Conservation (phyloP, 2,797 vertebrate genomes). For the Leuciscus waleckii region DNA sequence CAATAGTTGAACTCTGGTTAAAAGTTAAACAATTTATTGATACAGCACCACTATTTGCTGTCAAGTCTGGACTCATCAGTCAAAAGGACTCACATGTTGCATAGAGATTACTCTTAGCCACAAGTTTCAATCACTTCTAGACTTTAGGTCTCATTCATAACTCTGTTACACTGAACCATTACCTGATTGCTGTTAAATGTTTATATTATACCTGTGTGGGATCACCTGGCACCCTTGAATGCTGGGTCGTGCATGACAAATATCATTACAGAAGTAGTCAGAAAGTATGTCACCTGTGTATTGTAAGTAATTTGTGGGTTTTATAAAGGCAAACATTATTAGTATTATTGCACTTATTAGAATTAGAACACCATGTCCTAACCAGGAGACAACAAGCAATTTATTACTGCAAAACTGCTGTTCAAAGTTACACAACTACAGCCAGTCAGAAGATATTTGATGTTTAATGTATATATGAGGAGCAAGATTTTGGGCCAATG, state of each 20-base stretch:
- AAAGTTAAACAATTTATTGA: conserved; percentile 37
- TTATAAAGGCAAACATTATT: neutral
- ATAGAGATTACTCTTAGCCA: neutral
- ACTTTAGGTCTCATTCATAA: conserved; percentile 11
- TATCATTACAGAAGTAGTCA: neutral
- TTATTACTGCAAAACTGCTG: neutral
- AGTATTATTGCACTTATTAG: neutral
- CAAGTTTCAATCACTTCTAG: neutral
- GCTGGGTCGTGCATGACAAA: neutral
- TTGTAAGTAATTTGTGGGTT: neutral
- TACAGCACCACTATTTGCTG: neutral
- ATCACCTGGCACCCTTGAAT: neutral
- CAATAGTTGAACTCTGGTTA: conserved; percentile 18
- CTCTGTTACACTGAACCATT: neutral
- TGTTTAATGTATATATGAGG: neutral
- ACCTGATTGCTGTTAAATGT: conserved; percentile 9
- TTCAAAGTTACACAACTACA: neutral
- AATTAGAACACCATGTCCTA: neutral
- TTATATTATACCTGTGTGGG: neutral
- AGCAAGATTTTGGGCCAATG: neutral
- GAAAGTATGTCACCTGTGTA: neutral
- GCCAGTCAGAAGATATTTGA: neutral
- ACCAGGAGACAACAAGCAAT: neutral
- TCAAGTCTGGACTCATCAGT: neutral
- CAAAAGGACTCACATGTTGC: neutral